phyloP scores from a whole-genome alignment of 2,113 vertebrate genomes.

The Antechinus stuartii region DNA sequence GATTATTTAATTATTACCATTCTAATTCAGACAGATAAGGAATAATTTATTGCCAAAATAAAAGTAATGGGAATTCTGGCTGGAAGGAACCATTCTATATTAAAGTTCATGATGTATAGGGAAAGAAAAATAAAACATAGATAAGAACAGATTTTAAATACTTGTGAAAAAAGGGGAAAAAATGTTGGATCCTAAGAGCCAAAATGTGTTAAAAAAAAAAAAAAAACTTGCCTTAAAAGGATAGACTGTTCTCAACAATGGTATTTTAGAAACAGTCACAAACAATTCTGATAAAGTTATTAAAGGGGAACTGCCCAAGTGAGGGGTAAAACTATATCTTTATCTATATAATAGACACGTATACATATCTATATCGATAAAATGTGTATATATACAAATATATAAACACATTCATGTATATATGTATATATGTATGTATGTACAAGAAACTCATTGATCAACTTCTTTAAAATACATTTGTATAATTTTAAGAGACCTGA shows the following conservation, averaged over 20 bases:
- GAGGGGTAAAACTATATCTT: too few species aligned
- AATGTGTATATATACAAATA: too few species aligned
- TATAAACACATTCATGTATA: too few species aligned
- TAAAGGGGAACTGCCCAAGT: neutral
- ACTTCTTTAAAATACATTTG: neutral
- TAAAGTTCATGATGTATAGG: neutral
- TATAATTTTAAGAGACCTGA: neutral
- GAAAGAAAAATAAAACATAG: neutral
- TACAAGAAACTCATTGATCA: neutral
- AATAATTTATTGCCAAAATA: neutral
- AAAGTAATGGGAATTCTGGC: neutral
- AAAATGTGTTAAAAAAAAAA: neutral
- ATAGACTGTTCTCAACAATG: neutral
- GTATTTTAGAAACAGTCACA: neutral
- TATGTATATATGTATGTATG: too few species aligned
- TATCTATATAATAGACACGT: too few species aligned
- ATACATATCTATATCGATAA: too few species aligned
- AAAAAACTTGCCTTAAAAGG: neutral
- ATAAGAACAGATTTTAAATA: neutral
- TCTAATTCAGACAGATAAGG: neutral
- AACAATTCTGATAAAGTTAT: neutral
- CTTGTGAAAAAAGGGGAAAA: neutral
- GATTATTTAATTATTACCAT: neutral
- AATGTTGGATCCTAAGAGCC: neutral
- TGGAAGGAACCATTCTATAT: neutral